These are phyloP conservation scores for Halcyon badia DNA, from an alignment of 2,797 vertebrate species.

Conservation along the genomic window DNA sequence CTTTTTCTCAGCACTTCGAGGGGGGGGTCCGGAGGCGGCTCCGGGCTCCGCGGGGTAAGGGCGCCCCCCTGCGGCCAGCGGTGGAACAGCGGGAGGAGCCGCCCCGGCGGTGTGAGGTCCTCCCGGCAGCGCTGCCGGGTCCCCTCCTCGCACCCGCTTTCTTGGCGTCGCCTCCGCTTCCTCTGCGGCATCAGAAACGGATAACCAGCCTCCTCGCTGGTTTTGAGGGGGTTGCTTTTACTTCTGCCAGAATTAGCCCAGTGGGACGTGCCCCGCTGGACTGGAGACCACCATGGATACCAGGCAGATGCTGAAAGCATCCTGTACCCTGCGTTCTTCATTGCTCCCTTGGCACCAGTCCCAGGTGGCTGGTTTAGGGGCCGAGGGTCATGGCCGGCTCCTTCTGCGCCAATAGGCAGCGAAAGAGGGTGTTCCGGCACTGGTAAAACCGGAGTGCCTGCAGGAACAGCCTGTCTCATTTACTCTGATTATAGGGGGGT, in stretches of 20 bases:
- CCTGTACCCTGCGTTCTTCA: fast-evolving
- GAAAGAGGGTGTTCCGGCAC: not conserved
- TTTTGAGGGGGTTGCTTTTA: not conserved
- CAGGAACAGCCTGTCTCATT: not conserved
- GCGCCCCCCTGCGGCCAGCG: not conserved
- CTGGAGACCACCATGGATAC: not conserved
- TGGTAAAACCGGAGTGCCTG: not conserved
- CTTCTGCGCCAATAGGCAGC: not conserved
- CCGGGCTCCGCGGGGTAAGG: not conserved
- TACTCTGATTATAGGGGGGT: not conserved
- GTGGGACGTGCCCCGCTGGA: not conserved
- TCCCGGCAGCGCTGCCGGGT: too few species aligned
- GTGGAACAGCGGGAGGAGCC: not conserved
- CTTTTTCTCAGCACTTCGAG: too few species aligned
- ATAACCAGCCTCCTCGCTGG: not conserved
- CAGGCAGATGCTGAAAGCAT: too few species aligned
- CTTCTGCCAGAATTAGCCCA: not conserved
- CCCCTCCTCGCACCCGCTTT: fast-evolving
- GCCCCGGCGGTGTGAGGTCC: fast-evolving
- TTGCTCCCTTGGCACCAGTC: not conserved
- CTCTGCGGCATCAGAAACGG: not conserved
- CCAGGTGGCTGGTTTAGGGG: not conserved
- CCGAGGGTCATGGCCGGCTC: not conserved
- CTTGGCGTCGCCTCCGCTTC: fast-evolving
- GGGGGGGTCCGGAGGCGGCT: not conserved